Base-by-base conservation (phyloP, 2,113 vertebrate genomes). In the Chlorodrepanis virens region DNA sequence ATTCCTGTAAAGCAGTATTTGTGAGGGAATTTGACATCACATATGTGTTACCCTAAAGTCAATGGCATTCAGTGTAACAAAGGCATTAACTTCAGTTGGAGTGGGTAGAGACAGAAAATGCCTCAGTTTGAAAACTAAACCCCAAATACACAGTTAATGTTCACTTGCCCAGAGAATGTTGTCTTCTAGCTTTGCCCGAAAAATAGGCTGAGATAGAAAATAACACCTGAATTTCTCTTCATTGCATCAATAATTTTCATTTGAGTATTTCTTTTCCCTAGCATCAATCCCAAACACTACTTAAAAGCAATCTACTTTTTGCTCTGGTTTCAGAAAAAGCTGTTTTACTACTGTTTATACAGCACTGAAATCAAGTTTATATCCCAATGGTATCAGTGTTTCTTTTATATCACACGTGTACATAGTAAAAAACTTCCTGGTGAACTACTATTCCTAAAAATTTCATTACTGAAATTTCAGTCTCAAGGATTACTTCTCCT, bases 391-490 rank as follows among this genome's bases (percentile, higher is more conserved):
- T 88, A 92, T 91, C 93, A 91, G 35, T 81, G 87, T 91, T 82
- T 94, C 71, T 95, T 97, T 97, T 94, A 63, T 94, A 90, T 89
- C 86, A 79, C 69, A 81, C 40, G 89, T 52, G 76, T 37, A 60
- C 5, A 2, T 37, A 81, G 83, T 90, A 87, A 15, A 95, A 79
- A 79, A 72, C 65, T 96, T 97, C 77, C 49, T 77, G 76, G 50
- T 83, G 49, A 92, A 71, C 21, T 77, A 87, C 39, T 68, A 39
- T 82, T 96, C 89, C 79, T 87, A 77, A 81, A 92, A 92, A 39
- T 80, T 80, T 65, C 77, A 89, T 95, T 95, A 90, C 87, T 87
- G 79, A 96, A 96, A 97, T 95, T 97, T 97, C 95, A 91, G 74
- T 93, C 87, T 90, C 16, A 9, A 59, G 37, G 88, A 85, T 96